Percentiles rank a stretch among this genome's conserved stretches.
Evolutionary conservation across 2,113 vertebrate genomes (phyloP).

Genomic region (Burhinus oedicnemus): DNA sequence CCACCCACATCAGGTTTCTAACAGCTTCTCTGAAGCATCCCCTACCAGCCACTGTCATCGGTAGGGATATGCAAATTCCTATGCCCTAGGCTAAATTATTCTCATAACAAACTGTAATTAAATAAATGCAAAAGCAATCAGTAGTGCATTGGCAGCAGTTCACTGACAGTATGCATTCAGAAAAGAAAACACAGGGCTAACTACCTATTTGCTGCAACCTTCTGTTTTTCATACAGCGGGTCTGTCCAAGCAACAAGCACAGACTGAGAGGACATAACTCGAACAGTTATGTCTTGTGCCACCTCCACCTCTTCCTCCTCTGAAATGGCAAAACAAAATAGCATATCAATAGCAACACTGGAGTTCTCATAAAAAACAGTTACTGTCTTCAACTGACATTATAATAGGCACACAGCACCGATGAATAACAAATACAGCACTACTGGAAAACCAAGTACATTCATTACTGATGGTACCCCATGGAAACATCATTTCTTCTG

Average conservation of each 20-base stretch:
- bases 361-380: background rate
- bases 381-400: background rate
- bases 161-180: background rate
- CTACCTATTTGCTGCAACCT: constrained; percentile 75
- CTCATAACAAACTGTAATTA: background rate
- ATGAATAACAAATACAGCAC: background rate
- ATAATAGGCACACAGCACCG: background rate
- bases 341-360: background rate
- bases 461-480: background rate
- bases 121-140: background rate
- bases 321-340: constrained; percentile 68
- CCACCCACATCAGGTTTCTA: background rate
- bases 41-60: background rate
- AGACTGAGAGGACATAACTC: constrained; percentile 95
- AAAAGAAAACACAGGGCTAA: background rate
- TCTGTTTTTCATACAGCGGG: constrained; percentile 85
- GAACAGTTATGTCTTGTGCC: constrained; percentile 86
- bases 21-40: background rate
- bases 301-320: constrained; percentile 86
- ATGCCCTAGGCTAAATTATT: background rate
- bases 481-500: background rate
- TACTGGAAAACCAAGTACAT: background rate
- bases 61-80: background rate
- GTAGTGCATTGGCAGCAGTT: background rate
- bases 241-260: constrained; percentile 95